A percentile compares a stretch with the other conserved stretches of the same genome.
Conservation (phyloP, 1,140 invertebrate species). For the Archivesica marissinica region DNA sequence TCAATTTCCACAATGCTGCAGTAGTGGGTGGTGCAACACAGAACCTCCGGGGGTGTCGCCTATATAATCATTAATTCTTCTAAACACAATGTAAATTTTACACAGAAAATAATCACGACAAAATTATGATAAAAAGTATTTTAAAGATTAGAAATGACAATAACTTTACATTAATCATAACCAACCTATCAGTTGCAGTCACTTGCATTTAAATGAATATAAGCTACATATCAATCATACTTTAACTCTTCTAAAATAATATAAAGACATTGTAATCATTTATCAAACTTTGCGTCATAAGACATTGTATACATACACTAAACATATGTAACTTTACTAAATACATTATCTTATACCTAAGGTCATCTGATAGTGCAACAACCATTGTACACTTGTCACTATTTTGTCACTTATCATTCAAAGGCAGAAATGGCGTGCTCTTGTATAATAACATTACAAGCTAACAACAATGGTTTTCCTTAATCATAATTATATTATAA, state of each 20-base stretch:
- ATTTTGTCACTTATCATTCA: conserved; percentile 16
- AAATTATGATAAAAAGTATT: no score
- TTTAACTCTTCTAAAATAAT: neutral
- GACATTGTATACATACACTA: neutral
- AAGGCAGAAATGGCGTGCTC: neutral
- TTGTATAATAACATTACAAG: neutral
- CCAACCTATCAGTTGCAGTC: no score
- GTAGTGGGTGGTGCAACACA: no score
- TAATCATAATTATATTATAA: conserved; percentile 1
- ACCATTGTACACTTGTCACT: conserved; percentile 8
- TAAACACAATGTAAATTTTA: no score
- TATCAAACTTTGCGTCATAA: conserved; percentile 8
- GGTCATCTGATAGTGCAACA: conserved; percentile 2
- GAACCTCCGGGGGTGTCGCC: no score
- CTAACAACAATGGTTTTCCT: neutral
- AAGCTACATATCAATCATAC: neutral
- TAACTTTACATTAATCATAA: no score
- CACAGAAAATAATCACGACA: no score
- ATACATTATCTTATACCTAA: conserved; percentile 1
- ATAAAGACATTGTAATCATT: neutral
- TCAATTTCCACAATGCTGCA: no score
- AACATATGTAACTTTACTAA: neutral
- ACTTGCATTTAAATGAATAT: conserved; percentile 9
- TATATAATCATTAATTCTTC: no score
- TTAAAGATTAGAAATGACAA: no score